Base-by-base conservation (phyloP, 2,797 vertebrate genomes). In the Nannoperca obscura region DNA sequence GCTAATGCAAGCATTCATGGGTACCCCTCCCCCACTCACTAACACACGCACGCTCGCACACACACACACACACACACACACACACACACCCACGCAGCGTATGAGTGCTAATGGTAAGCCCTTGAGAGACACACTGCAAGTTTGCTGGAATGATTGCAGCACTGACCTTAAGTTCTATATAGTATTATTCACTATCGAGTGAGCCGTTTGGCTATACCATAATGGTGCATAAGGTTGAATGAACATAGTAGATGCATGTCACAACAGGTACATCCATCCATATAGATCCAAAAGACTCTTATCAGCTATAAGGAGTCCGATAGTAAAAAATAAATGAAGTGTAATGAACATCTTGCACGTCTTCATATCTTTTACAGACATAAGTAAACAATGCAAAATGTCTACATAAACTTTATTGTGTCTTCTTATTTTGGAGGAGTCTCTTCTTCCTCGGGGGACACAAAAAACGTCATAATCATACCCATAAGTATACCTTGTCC, bases 161-260 rank as follows among this genome's bases (percentile, higher is more conserved):
- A 11, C 38, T 52, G 80, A 67, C 63, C 60, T 44, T 44, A 52
- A 32, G 71, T 13, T 54, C 62, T 71, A 36, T 79, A 52, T 22
- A 13, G 65, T 46, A 38, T 82, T 73, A 20, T 71, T 83, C 82
- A 80, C 75, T 62, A 75, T 79, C 76, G 81, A 82, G 22, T 79
- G 65, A 81, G 54, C 34, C 71, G 62, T 78, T 84, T 65, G 81
- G 57, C 40, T 50, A 4, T 10, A 60, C 65, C 60, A 76, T 86
- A 64, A 85, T 81, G 68, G 66, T 44, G 19, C 34, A 74, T 42
- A 42, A 5, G 78, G 59, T 22, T 79, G 86, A 84, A 72, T 71
- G 73, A 81, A 46, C 73, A 81, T 2, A 75, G 47, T 50, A n/a
- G 32, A 74, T 69, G 59, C 40, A 32, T 62, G 68, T 82, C 59